phyloP scores from a whole-genome alignment of 2,888 invertebrate species.

The Mythimna albipuncta region DNA sequence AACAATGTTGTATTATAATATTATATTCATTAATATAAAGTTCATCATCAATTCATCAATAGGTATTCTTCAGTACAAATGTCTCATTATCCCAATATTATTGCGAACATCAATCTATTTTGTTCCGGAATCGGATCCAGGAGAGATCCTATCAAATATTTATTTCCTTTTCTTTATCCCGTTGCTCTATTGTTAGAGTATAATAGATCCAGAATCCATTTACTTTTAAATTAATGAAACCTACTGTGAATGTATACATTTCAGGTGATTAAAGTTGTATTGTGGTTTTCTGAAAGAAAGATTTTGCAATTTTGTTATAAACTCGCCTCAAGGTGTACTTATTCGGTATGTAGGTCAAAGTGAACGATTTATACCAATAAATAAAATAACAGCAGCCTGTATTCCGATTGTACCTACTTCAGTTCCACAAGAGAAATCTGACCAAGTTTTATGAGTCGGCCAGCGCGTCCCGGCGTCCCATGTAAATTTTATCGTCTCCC shows the following conservation, averaged over 20 bases:
- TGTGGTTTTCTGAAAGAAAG: conserved; percentile 16
- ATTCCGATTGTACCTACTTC: conserved; percentile 62
- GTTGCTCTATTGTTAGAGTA: conserved; percentile 70
- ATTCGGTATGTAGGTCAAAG: conserved; percentile 51
- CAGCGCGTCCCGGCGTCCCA: conserved; percentile 73
- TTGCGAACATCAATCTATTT: conserved; percentile 56
- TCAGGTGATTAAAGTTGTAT: conserved; percentile 50
- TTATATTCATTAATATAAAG: conserved; percentile 6
- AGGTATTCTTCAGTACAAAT: conserved; percentile 27
- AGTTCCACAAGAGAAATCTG: conserved; percentile 64
- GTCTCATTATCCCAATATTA: conserved; percentile 46
- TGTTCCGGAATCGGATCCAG: conserved; percentile 61
- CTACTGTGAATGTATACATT: conserved; percentile 38
- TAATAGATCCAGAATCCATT: conserved; percentile 67
- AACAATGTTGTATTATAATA: background rate
- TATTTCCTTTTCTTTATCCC: conserved; percentile 72
- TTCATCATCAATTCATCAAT: conserved; percentile 15
- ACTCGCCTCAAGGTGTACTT: conserved; percentile 33
- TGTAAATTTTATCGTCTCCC: conserved; percentile 81
- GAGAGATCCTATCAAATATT: conserved; percentile 69
- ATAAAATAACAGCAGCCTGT: conserved; percentile 60
- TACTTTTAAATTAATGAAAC: conserved; percentile 65
- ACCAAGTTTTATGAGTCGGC: conserved; percentile 74
- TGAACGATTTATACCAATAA: conserved; percentile 56
- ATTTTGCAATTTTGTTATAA: conserved; percentile 36